Evolutionary conservation across 2,888 invertebrate genomes (phyloP).

Genomic region (Aleiodes testaceus): DNA sequence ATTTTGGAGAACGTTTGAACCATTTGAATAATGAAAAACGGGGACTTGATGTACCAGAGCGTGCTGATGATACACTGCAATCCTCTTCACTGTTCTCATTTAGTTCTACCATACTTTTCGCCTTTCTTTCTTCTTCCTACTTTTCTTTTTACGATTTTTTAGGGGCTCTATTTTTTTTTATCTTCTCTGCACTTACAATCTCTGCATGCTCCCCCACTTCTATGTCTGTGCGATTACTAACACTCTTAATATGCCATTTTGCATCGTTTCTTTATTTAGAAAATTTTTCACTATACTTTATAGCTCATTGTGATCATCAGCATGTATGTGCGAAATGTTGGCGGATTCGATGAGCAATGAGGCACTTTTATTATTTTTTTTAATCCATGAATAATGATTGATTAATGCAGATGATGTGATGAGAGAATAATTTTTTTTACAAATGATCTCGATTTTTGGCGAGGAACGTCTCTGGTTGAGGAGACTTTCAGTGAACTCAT

Average conservation of each 20-base stretch:
- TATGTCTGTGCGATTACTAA: conserved; percentile 6
- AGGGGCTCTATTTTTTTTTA: conserved; percentile 13
- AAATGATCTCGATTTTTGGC: not conserved
- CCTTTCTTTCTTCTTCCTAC: conserved; percentile 36
- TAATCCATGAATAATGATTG: not conserved
- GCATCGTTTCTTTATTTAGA: conserved; percentile 34
- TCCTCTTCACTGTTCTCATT: conserved; percentile 48
- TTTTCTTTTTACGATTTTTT: conserved; percentile 31
- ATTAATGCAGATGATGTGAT: not conserved
- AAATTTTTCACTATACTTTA: conserved; percentile 2
- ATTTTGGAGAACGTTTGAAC: conserved; percentile 77
- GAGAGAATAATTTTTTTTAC: not conserved
- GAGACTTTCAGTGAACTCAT: conserved; percentile 51
- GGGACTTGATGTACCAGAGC: conserved; percentile 64
- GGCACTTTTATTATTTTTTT: not conserved
- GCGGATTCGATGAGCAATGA: not conserved
- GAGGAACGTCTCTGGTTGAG: conserved; percentile 19
- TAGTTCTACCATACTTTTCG: conserved; percentile 50
- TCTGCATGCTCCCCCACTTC: conserved; percentile 20
- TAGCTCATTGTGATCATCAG: not conserved
- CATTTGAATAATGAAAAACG: conserved; percentile 82
- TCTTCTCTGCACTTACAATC: conserved; percentile 19
- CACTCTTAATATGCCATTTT: conserved; percentile 16
- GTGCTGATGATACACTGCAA: conserved; percentile 28
- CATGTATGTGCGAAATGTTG: not conserved